These are phyloP conservation scores for Anoplolepis gracilipes DNA, from an alignment of 1,140 invertebrate species.

Conservation along the genomic window DNA sequence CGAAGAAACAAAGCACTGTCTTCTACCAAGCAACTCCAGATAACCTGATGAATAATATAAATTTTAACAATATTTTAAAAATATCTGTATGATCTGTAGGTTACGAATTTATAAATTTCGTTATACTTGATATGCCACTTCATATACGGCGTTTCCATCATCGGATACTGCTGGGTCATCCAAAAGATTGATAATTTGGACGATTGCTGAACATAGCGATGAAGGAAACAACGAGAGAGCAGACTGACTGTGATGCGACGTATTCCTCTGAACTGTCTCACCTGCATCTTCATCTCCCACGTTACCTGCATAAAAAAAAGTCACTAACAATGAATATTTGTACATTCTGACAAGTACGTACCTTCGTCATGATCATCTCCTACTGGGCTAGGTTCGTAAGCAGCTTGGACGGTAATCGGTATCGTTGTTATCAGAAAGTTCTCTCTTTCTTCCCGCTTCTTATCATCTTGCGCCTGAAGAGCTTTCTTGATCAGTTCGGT, in stretches of 20 bases:
- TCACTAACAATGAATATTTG: background rate
- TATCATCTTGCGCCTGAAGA: conserved; percentile 97
- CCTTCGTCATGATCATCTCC: conserved; percentile 95
- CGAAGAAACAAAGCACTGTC: conserved; percentile 98
- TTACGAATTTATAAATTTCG: background rate
- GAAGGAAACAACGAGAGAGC: conserved; percentile 98
- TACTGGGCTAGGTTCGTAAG: conserved; percentile 95
- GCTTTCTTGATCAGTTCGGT: conserved; percentile 98
- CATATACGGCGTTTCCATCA: conserved; percentile 96
- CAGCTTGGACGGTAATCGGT: conserved; percentile 97
- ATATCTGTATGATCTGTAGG: background rate
- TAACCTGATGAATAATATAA: conserved; percentile 88
- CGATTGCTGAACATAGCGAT: conserved; percentile 96
- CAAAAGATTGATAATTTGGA: conserved; percentile 97
- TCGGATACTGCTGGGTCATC: conserved; percentile 98
- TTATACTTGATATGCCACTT: conserved; percentile 94
- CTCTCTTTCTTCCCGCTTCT: conserved; percentile 96
- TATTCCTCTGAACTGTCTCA: conserved; percentile 89
- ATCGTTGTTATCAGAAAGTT: conserved; percentile 99
- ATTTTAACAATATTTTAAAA: conserved; percentile 12
- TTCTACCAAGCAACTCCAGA: conserved; percentile 99
- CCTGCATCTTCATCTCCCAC: conserved; percentile 89
- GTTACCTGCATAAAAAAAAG: conserved; percentile 73
- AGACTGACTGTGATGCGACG: conserved; percentile 93
- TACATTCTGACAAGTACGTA: conserved; percentile 71